Conservation (phyloP, 2,113 vertebrate genomes). For the Trichomycterus rosablanca region DNA sequence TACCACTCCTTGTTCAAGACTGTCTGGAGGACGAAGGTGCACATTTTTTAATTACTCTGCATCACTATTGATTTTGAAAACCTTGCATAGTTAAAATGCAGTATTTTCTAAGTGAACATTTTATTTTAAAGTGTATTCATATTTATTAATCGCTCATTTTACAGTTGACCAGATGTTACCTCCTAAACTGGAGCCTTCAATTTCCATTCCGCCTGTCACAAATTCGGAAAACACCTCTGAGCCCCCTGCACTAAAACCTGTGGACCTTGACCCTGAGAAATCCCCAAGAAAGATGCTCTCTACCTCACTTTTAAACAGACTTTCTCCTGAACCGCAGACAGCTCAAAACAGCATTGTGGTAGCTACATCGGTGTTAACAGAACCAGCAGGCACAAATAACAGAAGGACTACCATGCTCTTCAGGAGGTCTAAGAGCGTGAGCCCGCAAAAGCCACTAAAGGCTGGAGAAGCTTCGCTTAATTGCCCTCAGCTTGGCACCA, state of each 20-base stretch:
- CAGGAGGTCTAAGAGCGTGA: constrained; percentile 92
- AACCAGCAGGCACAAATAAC: constrained; percentile 77
- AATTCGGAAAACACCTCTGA: constrained; percentile 77
- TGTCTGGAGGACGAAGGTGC: constrained; percentile 73
- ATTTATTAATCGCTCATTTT: constrained; percentile 46
- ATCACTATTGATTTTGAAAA: neutral
- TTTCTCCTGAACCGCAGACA: constrained; percentile 74
- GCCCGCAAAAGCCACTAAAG: constrained; percentile 86
- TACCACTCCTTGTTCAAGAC: constrained; percentile 50
- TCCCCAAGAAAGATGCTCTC: constrained; percentile 76
- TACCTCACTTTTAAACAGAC: constrained; percentile 80
- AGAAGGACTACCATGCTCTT: constrained; percentile 85
- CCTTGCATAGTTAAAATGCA: neutral
- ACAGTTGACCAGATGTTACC: constrained; percentile 81
- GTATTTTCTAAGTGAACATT: neutral
- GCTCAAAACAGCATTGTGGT: constrained; percentile 72
- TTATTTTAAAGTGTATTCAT: neutral
- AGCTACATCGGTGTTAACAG: constrained; percentile 75
- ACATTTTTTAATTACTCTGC: constrained; percentile 21
- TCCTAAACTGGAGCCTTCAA: constrained; percentile 85
- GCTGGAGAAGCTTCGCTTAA: constrained; percentile 72
- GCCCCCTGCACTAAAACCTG: constrained; percentile 78
- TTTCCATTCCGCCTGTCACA: constrained; percentile 77
- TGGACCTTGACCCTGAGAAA: constrained; percentile 77
- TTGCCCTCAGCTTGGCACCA: constrained; percentile 85